Evolutionary conservation across 2,888 invertebrate species (phyloP).

Genomic region (Ectropis crepuscularia): DNA sequence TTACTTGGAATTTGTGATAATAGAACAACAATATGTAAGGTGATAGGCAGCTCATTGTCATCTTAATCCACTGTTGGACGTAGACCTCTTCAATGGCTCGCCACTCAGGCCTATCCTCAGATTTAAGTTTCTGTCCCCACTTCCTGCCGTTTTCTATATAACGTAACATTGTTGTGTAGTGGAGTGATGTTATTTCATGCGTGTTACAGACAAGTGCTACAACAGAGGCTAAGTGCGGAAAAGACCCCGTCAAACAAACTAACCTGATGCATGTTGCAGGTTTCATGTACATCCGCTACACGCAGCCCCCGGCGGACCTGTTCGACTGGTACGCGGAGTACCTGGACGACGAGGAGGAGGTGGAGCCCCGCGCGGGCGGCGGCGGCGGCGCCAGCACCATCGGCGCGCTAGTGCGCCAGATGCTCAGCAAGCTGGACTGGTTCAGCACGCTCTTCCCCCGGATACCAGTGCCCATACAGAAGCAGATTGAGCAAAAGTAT

Average conservation of each 20-base stretch:
- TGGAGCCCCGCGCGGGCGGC: constrained; percentile 99
- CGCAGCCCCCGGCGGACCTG: constrained; percentile 97
- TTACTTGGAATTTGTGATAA: too few relatives aligned
- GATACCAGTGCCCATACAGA: constrained; percentile 99
- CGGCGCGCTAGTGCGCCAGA: constrained; percentile 96
- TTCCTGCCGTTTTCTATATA: too few relatives aligned
- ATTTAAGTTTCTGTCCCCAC: too few relatives aligned
- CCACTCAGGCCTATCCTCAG: too few relatives aligned
- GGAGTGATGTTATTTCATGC: too few relatives aligned
- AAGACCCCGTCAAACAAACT: background rate
- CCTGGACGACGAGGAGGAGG: constrained; percentile 97
- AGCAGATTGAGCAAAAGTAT: constrained; percentile 92
- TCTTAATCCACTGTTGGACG: too few relatives aligned
- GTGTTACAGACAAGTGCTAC: too few relatives aligned
- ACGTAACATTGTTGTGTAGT: too few relatives aligned
- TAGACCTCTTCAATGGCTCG: too few relatives aligned
- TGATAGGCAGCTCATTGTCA: too few relatives aligned
- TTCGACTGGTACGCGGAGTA: constrained; percentile 99
- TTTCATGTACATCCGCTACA: constrained; percentile 94
- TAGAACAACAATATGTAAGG: too few relatives aligned
- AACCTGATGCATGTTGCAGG: constrained; percentile 62
- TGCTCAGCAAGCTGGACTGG: constrained; percentile 98
- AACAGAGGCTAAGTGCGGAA: too few relatives aligned
- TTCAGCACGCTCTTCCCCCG: constrained; percentile 99
- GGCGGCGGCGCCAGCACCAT: constrained; percentile 97